Conservation (phyloP, 2,888 invertebrate genomes). For the Ceraclea dissimilis region DNA sequence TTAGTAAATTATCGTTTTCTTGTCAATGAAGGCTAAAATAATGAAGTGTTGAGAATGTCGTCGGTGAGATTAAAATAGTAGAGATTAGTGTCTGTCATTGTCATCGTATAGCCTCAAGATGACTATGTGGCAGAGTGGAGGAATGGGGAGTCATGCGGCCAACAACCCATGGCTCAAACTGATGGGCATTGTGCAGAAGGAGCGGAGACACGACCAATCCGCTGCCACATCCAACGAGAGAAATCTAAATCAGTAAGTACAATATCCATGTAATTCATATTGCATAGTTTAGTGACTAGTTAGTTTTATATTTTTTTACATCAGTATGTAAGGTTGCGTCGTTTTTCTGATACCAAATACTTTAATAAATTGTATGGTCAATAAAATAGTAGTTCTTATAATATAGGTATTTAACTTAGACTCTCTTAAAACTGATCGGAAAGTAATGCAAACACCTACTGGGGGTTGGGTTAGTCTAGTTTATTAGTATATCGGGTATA, state of each 20-base stretch:
- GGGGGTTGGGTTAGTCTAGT: too few species aligned
- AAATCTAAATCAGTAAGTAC: conserved; percentile 63
- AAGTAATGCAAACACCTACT: too few species aligned
- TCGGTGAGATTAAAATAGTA: conserved; percentile 21
- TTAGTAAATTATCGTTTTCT: not conserved
- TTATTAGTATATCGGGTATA: too few species aligned
- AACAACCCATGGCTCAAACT: conserved; percentile 79
- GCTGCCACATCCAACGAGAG: conserved; percentile 51
- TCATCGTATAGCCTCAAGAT: conserved; percentile 33
- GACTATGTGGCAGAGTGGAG: conserved; percentile 72
- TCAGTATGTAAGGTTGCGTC: too few species aligned
- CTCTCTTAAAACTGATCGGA: too few species aligned
- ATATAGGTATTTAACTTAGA: too few species aligned
- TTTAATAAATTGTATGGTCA: too few species aligned
- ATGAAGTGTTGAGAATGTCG: conserved; percentile 5
- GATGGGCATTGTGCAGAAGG: conserved; percentile 75
- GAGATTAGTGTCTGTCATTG: not conserved
- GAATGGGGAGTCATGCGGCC: conserved; percentile 65
- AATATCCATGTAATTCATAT: too few species aligned
- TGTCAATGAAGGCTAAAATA: not conserved
- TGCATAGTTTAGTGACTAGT: too few species aligned
- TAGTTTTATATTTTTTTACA: too few species aligned
- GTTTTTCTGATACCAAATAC: too few species aligned
- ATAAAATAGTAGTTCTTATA: too few species aligned
- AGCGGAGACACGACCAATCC: conserved; percentile 58